A percentile compares a stretch with the other conserved stretches of the same genome.
These are phyloP conservation scores for Chloroceryle aenea DNA, from an alignment of 2,113 vertebrate species.

Conservation along the genomic window DNA sequence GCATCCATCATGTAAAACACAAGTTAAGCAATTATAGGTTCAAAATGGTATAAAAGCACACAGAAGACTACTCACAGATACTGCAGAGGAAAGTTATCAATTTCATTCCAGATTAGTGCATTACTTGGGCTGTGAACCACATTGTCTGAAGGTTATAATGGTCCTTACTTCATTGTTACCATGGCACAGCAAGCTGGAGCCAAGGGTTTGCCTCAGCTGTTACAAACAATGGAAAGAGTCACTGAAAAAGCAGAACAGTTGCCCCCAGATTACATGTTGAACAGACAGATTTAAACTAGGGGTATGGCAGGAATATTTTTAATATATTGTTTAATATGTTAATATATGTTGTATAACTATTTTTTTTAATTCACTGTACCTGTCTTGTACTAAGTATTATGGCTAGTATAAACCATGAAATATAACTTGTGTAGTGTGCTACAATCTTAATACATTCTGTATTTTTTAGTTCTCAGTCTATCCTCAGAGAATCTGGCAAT, in stretches of 20 bases:
- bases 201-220: not conserved
- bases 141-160: not conserved
- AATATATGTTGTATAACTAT: not conserved
- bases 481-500: constrained; percentile 43
- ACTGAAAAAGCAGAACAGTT: not conserved
- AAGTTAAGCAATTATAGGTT: not conserved
- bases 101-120: not conserved
- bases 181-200: not conserved
- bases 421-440: constrained; percentile 25
- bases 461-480: constrained; percentile 47
- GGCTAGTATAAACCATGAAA: not conserved
- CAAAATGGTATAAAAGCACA: not conserved
- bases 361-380: not conserved
- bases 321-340: not conserved
- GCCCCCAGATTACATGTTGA: not conserved
- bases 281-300: not conserved
- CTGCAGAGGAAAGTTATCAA: not conserved
- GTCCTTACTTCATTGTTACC: not conserved
- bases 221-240: not conserved
- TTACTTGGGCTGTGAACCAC: not conserved
- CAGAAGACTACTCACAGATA: not conserved
- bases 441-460: constrained; percentile 37
- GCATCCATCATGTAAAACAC: not conserved
- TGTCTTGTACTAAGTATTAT: not conserved
- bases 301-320: not conserved